phyloP scores from a whole-genome alignment of 1,140 invertebrate genomes.

The Eulimnadia texana region DNA sequence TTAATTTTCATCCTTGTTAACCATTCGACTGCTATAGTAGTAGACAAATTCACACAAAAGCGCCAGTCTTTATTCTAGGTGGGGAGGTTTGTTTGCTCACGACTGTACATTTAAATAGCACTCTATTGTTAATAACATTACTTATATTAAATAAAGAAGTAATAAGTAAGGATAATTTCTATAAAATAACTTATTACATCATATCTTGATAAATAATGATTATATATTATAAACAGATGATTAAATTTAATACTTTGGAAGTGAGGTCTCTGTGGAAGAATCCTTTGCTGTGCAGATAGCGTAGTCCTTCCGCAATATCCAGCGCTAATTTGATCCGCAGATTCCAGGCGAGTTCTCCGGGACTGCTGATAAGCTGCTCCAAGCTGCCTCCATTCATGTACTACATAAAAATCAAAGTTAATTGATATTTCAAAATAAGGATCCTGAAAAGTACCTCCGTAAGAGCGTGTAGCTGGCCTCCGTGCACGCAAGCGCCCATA shows the following conservation, averaged over 20 bases:
- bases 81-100: too few species aligned
- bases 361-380: constrained; percentile 60
- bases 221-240: neutral
- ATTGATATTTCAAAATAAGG: neutral
- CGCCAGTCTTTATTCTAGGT: too few species aligned
- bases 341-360: constrained; percentile 63
- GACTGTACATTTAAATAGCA: too few species aligned
- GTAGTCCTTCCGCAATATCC: constrained; percentile 78
- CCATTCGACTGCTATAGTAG: too few species aligned
- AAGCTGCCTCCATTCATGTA: constrained; percentile 88
- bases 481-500: constrained; percentile 91
- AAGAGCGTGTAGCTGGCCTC: constrained; percentile 83
- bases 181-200: too few species aligned
- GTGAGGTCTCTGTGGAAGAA: constrained; percentile 92
- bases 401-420: constrained; percentile 28
- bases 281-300: constrained; percentile 76
- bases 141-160: too few species aligned
- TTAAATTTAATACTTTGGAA: constrained; percentile 51
- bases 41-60: too few species aligned
- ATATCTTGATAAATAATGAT: neutral
- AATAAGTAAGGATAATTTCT: too few species aligned
- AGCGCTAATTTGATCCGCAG: constrained; percentile 64
- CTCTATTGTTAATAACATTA: too few species aligned
- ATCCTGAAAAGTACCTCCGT: constrained; percentile 48
- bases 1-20: too few species aligned